Base-by-base conservation (phyloP, 2,797 vertebrate genomes). In the Tiaroga cobitis region DNA sequence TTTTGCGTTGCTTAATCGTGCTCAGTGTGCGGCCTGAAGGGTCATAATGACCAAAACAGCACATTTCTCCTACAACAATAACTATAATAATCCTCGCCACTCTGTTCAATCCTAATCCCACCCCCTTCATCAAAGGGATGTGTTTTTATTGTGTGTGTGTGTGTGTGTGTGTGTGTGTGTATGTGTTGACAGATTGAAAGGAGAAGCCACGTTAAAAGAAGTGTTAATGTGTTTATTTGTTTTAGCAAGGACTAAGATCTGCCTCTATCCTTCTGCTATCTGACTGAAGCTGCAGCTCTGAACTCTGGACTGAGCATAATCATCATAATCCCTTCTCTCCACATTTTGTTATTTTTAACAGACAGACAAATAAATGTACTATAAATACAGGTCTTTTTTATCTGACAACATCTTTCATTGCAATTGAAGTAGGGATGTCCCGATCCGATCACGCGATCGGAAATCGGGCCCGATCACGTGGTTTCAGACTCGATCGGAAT, bases 271-370 rank as follows among this genome's bases (percentile, higher is more conserved):
- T 77, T 77, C 34, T 61, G 75, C 15, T 61, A 5, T 41, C 51
- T 24, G 21, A n/a, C 75, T 77, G 54, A 16, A 59, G 69, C 37
- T 43, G 39, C 7, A 34, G 34, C 70, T 39, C 46, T 54, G 67
- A 68, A 81, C 74, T 37, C 19, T 39, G 32, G 32, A 56, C 32
- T 13, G 49, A 76, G 49, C 16, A 86, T 83, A 84, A 76, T 56
- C 56, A 26, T 34, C 13, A 73, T 84, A 83, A 87, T 79, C 81
- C 70, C 59, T 51, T 78, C 81, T 54, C 72, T 82, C 77, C 56
- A 83, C 84, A 76, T 15, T 76, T 26, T 59, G 72, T 54, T 43
- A 37, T 83, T n/a, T 77, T n/a, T n/a, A 59, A 37, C 51, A 76
- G 32, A 37, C 49, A 56, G 74, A 54, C 29, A 67, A 67, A 41